A percentile compares a stretch with the other conserved stretches of the same genome.
Conservation (phyloP, 2,113 vertebrate genomes). For the Hystrix brachyura region DNA sequence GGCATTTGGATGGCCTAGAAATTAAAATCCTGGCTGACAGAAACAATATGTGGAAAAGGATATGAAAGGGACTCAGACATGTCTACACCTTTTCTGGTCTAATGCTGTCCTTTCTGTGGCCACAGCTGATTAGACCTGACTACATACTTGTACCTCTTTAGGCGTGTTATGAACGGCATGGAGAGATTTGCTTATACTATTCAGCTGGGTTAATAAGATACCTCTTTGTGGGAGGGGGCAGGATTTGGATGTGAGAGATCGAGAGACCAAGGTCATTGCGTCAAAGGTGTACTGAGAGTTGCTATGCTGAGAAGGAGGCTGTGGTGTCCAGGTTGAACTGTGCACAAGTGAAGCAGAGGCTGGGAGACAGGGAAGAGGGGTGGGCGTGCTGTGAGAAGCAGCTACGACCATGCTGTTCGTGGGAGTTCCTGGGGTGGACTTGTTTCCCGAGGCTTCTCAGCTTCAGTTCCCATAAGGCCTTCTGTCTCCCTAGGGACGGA, state of each 20-base stretch:
- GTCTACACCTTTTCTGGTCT: background rate
- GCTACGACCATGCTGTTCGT: background rate
- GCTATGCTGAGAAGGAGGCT: background rate
- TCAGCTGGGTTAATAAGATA: background rate
- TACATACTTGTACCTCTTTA: background rate
- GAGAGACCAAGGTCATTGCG: background rate
- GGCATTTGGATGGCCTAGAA: background rate
- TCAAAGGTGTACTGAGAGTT: background rate
- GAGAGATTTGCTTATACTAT: background rate
- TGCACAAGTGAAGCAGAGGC: background rate
- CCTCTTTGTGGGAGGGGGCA: background rate
- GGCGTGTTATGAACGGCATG: background rate
- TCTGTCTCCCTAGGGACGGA: background rate
- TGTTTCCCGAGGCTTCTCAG: background rate
- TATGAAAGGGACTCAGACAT: background rate
- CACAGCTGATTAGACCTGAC: background rate
- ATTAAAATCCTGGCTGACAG: background rate
- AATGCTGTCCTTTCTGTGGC: background rate
- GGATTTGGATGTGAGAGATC: background rate
- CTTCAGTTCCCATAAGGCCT: background rate
- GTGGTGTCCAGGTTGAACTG: background rate
- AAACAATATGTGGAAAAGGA: slow-evolving; percentile 14
- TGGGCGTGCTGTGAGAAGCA: background rate
- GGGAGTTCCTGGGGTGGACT: background rate
- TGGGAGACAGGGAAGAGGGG: background rate